Percentiles rank a stretch among this genome's conserved stretches.
Evolutionary conservation across 2,888 invertebrate genomes (phyloP).

Genomic region (Standfussiana lucernea): DNA sequence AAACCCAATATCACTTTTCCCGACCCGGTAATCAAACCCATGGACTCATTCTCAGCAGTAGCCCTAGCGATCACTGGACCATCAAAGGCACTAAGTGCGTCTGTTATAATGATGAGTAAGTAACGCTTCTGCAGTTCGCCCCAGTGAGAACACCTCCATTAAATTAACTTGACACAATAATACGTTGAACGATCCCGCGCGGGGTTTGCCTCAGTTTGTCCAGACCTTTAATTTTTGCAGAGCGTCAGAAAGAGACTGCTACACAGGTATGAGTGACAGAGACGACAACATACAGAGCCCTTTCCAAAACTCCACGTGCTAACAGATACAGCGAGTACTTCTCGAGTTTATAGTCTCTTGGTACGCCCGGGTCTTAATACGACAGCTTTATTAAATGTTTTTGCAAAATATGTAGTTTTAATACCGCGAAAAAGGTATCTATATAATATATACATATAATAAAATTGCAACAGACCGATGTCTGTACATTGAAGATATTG

Average conservation of each 20-base stretch:
- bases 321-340: background rate
- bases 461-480: too few relatives aligned
- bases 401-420: too few relatives aligned
- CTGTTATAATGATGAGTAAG: background rate
- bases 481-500: too few relatives aligned
- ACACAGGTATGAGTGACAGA: background rate
- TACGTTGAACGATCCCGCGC: background rate
- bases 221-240: background rate
- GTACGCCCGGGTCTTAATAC: too few relatives aligned
- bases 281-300: background rate
- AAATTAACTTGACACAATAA: background rate
- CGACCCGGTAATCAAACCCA: too few relatives aligned
- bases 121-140: background rate
- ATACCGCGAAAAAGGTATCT: too few relatives aligned
- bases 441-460: too few relatives aligned
- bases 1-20: background rate
- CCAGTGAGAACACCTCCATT: background rate
- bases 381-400: too few relatives aligned
- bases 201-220: background rate
- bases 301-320: background rate
- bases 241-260: background rate
- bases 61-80: too few relatives aligned
- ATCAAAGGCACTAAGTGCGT: too few relatives aligned
- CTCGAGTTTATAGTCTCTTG: background rate
- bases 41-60: too few relatives aligned